Percentiles rank a stretch among this genome's conserved stretches.
Evolutionary conservation across 2,888 invertebrate genomes (phyloP).

Genomic region (Idaea biselata): DNA sequence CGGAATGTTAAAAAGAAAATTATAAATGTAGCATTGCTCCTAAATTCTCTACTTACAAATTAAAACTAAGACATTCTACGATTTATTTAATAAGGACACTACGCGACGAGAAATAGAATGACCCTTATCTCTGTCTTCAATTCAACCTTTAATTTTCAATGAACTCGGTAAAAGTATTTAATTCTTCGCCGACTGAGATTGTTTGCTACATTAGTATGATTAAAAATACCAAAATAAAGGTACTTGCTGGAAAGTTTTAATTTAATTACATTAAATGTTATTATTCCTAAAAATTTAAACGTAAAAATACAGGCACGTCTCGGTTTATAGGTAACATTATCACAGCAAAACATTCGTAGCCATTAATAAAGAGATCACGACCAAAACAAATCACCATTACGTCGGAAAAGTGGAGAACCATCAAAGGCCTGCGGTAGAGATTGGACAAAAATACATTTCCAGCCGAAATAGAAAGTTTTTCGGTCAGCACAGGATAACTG

Average conservation of each 20-base stretch:
- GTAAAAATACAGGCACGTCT: slow-evolving; percentile 6
- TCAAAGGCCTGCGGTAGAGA: slow-evolving; percentile 23
- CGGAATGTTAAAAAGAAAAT: too few species aligned
- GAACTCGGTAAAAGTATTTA: not conserved
- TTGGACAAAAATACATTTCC: slow-evolving; percentile 14
- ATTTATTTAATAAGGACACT: too few species aligned
- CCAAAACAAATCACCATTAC: slow-evolving; percentile 37
- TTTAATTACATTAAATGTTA: not conserved
- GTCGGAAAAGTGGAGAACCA: slow-evolving; percentile 24
- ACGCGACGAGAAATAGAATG: too few species aligned
- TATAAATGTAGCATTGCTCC: too few species aligned
- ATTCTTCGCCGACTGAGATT: not conserved
- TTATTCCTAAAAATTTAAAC: not conserved
- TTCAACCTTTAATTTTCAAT: not conserved
- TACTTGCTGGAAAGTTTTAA: not conserved
- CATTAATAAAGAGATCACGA: slow-evolving; percentile 35
- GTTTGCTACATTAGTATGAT: not conserved
- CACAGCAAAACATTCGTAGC: slow-evolving; percentile 32
- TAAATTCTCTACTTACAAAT: too few species aligned
- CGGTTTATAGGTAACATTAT: slow-evolving; percentile 32
- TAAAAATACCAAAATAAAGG: not conserved
- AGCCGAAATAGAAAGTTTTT: slow-evolving; percentile 7
- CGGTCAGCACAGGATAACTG: not conserved
- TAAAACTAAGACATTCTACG: too few species aligned
- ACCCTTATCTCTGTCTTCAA: not conserved